Evolutionary conservation across 2,113 vertebrate species (phyloP), one percentile per base, ranked within the genome.

Genomic region (Varanus komodoensis): DNA sequence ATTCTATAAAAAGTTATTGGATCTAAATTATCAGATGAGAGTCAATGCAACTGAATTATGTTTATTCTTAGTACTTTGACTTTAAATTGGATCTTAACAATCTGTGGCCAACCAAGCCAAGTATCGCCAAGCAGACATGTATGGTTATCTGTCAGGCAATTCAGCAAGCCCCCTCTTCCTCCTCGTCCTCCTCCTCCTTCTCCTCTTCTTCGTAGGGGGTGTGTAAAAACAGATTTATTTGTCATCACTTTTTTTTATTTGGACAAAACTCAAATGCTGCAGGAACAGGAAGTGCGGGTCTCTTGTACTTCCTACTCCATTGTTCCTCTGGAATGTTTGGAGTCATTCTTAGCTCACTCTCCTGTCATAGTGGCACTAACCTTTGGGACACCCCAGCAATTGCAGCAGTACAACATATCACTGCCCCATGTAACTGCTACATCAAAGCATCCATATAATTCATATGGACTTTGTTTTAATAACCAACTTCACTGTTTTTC

Each of bases 401-500:
- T 48, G 50, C 71, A 87, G 32, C 79, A n/a, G 52, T 17, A n/a
- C 19, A 82, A 52, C 32, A 61, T 82, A 12, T n/a, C 19, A 29
- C 15, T n/a, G 79, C 27, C 79, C 48, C 32, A 15, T 52, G 6
- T 81, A 81, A 81, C 90, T 87, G 52, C 17, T 90, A 38, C 71
- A 90, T 90, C 82, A 83, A 48, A 84, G 6, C 2, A 3, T 48
- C 11, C 0, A 0, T 87, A 75, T 80, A 84, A 87, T 54, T 78
- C 92, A 93, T 89, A 86, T 85, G 68, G 64, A 50, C 92, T 94
- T 95, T 84, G 93, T 90, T 92, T 93, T 93, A 25, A 64, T 93
- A 57, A 92, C 80, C 88, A 78, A 94, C 67, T 94, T 94, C 95
- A 89, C 92, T 96, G 25, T 96, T 92, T 94, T 96, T 86, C 95